Base-by-base conservation (phyloP, 2,888 invertebrate genomes). In the Glyphotaelius pellucidus region DNA sequence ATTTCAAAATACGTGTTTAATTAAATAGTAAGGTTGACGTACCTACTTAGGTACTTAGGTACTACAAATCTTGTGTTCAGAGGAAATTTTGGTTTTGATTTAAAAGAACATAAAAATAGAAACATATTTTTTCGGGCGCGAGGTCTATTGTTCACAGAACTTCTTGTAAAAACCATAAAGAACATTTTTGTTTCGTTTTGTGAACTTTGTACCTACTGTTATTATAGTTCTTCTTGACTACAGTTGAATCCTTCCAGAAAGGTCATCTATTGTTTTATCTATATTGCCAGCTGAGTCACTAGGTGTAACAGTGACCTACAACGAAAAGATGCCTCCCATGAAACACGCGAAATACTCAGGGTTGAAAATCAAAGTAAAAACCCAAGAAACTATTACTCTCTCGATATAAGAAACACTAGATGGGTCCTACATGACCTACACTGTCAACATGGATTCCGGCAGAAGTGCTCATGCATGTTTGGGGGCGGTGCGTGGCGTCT, bases 321-420 rank as follows among this genome's bases (percentile, higher is more conserved):
- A 42, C 47, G 35, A 86, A 81, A 42, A 42, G n/a, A 42, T 86
- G 86, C 42, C 47, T 86, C 86, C 47, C 86, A 42, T 86, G 15
- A 30, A 12, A 42, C 42, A 42, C n/a, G 86, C 86, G 31, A 42
- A 42, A 30, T 42, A 30, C 15, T 42, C 86, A 86, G 19, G 86
- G 86, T 47, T 42, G n/a, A n/a, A 42, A 35, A 38, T 19, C 7
- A 85, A 85, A 25, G 1, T n/a, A n/a, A 47, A 42, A 42, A 30
- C n/a, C 42, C 25, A 67, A 25, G n/a, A 25, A 25, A n/a, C 25
- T 25, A 67, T n/a, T 67, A 67, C n/a, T 67, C 25, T 25, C 25
- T 67, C 67, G 67, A 52, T 52, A 5, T 19, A 52, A 2, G 9
- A 7, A 67, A 9, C n/a, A 2, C 25, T 67, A 67, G 67, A n/a